Evolutionary conservation across 2,797 vertebrate species (phyloP), one percentile per base, ranked within the genome.

Genomic region (Mastacembelus armatus): DNA sequence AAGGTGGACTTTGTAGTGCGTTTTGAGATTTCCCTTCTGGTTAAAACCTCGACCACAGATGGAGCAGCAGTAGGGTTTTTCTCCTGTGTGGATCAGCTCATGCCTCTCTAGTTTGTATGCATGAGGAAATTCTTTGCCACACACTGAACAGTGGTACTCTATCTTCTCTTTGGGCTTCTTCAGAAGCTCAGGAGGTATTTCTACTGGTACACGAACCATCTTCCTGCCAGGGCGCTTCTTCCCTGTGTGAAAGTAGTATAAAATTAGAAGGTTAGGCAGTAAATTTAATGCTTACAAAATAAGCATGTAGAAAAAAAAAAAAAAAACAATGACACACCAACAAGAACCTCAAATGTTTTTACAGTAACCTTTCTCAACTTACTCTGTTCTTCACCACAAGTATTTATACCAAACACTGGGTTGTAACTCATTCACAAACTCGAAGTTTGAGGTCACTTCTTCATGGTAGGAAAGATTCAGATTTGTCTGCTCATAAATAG

Each of bases 21-120:
- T 92, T 82, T 92, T 92, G 22, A 92, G 89, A 42, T 91, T 91
- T 15, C 90, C 91, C 56, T 91, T 90, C 82, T 92, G 90, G 73
- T 90, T 91, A 57, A 92, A 92, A 6, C 91, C 87, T 0, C 88
- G 82, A 0, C 86, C 81, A 32, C 90, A 92, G 64, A 91, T 71
- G 59, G 85, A 86, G 75, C 90, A 92, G 70, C 80, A 66, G 84
- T 91, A 91, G 0, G 90, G 90, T 83, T 85, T 90, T 77, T 91
- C 90, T 40, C 91, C 90, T 0, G 90, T 91, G 80, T 92, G 90
- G 30, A 90, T 86, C 59, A 90, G 75, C 61, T 88, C 71, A 5
- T 92, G 90, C 6, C 89, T 51, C 78, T 91, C 88, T 1, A 91
- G 83, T 59, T 90, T 91, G 48, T 90, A 90, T 26, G 86, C 89